Base-by-base conservation (phyloP, 2,797 vertebrate species). In the Rhadinocentrus ornatus region DNA sequence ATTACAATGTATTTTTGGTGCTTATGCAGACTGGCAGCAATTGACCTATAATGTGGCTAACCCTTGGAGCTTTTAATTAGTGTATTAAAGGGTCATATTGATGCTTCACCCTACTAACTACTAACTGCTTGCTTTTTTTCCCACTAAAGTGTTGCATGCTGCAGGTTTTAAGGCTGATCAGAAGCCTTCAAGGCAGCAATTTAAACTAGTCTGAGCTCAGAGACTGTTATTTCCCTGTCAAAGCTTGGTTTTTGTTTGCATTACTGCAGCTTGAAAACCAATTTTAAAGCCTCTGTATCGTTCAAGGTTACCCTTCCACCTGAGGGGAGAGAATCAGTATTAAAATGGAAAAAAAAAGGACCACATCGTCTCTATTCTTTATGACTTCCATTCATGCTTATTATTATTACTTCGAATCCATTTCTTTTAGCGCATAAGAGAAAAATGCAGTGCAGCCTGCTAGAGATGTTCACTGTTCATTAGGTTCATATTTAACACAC, bases 51-150 rank as follows among this genome's bases (percentile, higher is more conserved):
- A 20, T 44, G 22, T 7, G 24, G 29, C 37, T 63, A 64, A 39
- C 55, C 1, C 20, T 26, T 10, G 60, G 11, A 20, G 20, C 54
- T 29, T 22, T 54, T 55, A 12, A 60, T 81, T 62, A 55, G 59
- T 59, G 71, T 55, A 62, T 69, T 79, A 73, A 71, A 79, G 56
- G 41, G 12, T 27, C 69, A 27, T 22, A 18, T 54, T 1, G 55
- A 54, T 53, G 63, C 34, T 61, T 11, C 18, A 76, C n/a, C 58
- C 50, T 39, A 73, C 59, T 62, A 61, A 66, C 56, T 18, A 3
- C 70, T 57, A 50, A 57, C 34, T 70, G 67, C 37, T 24, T 13
- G 32, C 68, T 39, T 52, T 52, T 50, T 52, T 65, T 57, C 26
- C 12, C n/a, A n/a, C n/a, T n/a, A 31, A 64, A 55, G 35, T 3